Evolutionary conservation across 2,113 vertebrate species (phyloP).

Genomic region (Oryctolagus cuniculus): DNA sequence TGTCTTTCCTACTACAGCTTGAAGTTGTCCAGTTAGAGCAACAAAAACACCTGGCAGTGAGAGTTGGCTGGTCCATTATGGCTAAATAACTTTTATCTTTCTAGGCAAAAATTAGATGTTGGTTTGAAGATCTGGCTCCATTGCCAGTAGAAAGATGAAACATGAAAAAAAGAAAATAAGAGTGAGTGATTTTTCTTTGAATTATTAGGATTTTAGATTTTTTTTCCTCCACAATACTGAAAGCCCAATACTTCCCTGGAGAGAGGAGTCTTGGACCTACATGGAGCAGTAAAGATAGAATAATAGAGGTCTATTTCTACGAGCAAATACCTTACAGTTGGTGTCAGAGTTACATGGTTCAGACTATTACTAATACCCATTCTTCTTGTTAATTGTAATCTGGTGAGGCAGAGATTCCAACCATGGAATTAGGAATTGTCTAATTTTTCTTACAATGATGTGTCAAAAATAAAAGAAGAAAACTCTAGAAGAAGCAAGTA

Average conservation of each 20-base stretch:
- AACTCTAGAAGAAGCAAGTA: conserved; percentile 18
- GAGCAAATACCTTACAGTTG: conserved; percentile 42
- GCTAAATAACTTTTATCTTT: conserved; percentile 56
- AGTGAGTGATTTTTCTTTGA: conserved; percentile 60
- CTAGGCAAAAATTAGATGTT: conserved; percentile 43
- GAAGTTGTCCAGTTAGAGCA: background rate
- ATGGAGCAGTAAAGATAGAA: conserved; percentile 43
- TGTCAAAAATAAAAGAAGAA: conserved; percentile 55
- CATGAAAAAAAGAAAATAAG: conserved; percentile 2
- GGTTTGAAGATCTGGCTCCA: conserved; percentile 49
- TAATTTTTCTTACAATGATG: conserved; percentile 61
- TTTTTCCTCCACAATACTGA: background rate
- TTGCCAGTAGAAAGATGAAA: conserved; percentile 64
- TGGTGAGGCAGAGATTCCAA: conserved; percentile 39
- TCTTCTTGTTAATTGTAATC: conserved; percentile 14
- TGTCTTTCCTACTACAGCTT: background rate
- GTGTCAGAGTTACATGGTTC: conserved; percentile 25
- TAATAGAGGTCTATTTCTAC: conserved; percentile 40
- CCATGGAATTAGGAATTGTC: conserved; percentile 38
- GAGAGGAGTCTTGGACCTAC: conserved; percentile 34
- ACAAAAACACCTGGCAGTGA: background rate
- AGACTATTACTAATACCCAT: conserved; percentile 1
- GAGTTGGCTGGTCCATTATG: background rate
- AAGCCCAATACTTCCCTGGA: conserved; percentile 52
- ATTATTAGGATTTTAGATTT: conserved; percentile 53